phyloP scores from a whole-genome alignment of 2,797 vertebrate species.

The Gallinago stenura region DNA sequence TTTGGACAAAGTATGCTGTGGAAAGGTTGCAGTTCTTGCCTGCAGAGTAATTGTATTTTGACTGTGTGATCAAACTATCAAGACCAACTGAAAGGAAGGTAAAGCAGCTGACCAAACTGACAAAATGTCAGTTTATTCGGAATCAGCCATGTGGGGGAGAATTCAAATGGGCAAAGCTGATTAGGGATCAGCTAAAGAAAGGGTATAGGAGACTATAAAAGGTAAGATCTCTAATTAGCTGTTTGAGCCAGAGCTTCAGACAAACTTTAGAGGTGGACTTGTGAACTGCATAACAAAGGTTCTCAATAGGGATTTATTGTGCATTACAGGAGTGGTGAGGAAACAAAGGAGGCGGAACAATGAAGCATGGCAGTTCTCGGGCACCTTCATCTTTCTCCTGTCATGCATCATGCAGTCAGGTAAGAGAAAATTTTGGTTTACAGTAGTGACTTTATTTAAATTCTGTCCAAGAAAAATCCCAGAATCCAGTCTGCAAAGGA shows the following conservation, averaged over 20 bases:
- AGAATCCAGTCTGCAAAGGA: not conserved
- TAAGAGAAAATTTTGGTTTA: not conserved
- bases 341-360: not conserved
- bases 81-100: not conserved
- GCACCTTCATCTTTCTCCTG: not conserved
- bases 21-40: not conserved
- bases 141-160: not conserved
- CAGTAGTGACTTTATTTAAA: not conserved
- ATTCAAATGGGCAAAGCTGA: constrained; percentile 24
- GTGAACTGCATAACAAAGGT: not conserved
- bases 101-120: not conserved
- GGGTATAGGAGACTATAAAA: not conserved
- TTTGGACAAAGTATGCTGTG: not conserved
- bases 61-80: not conserved
- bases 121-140: not conserved
- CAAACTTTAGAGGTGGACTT: not conserved
- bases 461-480: not conserved
- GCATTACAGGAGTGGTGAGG: not conserved
- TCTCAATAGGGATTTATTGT: not conserved
- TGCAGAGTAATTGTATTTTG: not conserved
- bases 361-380: not conserved
- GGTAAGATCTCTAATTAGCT: constrained; percentile 29
- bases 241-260: constrained; percentile 9
- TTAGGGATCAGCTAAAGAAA: not conserved
- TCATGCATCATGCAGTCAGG: not conserved